Percentiles rank a stretch among this genome's conserved stretches.
Conservation (phyloP, 1,140 invertebrate genomes). For the Drosophila paulistorum region DNA sequence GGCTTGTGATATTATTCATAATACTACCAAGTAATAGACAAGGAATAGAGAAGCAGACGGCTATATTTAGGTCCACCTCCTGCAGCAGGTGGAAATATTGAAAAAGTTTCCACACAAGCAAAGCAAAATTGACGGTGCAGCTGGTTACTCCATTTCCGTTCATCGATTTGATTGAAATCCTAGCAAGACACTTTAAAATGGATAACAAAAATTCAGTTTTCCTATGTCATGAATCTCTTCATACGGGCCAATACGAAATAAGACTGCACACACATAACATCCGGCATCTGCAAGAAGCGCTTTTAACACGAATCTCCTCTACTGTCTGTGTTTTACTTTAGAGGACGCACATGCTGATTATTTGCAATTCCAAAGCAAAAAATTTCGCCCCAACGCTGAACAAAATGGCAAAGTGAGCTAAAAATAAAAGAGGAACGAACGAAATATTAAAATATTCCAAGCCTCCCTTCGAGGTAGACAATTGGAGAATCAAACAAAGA, state of each 20-base stretch:
- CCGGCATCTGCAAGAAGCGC: constrained; percentile 11
- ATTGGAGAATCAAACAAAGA: background rate
- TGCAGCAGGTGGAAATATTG: background rate
- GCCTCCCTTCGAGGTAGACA: background rate
- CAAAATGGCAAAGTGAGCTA: constrained; percentile 20
- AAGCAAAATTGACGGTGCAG: background rate
- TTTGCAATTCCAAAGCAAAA: constrained; percentile 43
- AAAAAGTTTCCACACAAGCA: background rate
- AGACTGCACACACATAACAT: constrained; percentile 11
- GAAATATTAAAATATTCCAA: constrained; percentile 15
- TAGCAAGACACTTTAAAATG: background rate
- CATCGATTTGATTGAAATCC: constrained; percentile 11
- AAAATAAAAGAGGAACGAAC: constrained; percentile 8
- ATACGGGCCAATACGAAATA: constrained; percentile 29
- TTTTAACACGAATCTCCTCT: background rate
- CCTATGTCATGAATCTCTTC: constrained; percentile 33
- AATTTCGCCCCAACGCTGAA: constrained; percentile 25
- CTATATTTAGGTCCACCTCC: background rate
- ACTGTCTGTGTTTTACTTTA: background rate
- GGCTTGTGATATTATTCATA: constrained; percentile 36
- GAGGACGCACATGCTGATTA: constrained; percentile 32
- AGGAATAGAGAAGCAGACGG: background rate
- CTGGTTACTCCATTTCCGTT: constrained; percentile 10
- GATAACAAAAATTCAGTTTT: constrained; percentile 7
- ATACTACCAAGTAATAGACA: constrained; percentile 20